Base-by-base conservation (phyloP, 1,140 invertebrate genomes). In the Oryzaephilus surinamensis region DNA sequence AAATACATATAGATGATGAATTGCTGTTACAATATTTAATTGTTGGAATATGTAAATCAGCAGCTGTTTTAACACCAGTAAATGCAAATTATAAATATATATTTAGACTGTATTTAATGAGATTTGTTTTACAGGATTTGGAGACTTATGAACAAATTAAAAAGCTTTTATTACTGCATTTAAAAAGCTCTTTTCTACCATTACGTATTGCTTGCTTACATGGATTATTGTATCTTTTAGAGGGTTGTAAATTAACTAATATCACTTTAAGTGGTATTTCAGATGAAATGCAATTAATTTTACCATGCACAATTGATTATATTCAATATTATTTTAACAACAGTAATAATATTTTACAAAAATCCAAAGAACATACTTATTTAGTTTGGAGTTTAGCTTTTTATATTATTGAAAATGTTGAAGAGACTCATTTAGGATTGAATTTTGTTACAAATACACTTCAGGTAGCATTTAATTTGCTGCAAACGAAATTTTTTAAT, bases 181-280 rank as follows among this genome's bases (percentile, higher is more conserved):
- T 84, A 1, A 78, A 75, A 55, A 77, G 72, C 51, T 69, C 65
- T 8, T 77, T 79, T 54, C 50, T 83, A 7, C 67, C 79, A 2
- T 74, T 77, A 10, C 71, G 76, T 52, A 73, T 82, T 23, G 70
- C 78, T 7, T 71, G 78, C 17, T 58, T 90, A 12, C 74, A 84
- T 55, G 84, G 84, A 1, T 60, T 81, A n/a, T 62, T 88, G 4
- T 88, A 84, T 59, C 58, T 91, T 28, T 63, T 90, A 23, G 77
- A 77, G 71, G 80, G 72, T 42, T 73, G 70, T 32, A 64, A 69
- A 38, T 57, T 74, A 7, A 63, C 67, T 2, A 70, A 72, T 39
- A 74, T 69, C 33, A 66, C 68, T 12, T 67, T 70, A 41, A 67
- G 66, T 23, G 60, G 61, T 36, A 56, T 69, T 32, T 67, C 67